Evolutionary conservation across 2,888 invertebrate species (phyloP), one percentile per base, ranked within the genome.

Genomic region (Lagria hirta): DNA sequence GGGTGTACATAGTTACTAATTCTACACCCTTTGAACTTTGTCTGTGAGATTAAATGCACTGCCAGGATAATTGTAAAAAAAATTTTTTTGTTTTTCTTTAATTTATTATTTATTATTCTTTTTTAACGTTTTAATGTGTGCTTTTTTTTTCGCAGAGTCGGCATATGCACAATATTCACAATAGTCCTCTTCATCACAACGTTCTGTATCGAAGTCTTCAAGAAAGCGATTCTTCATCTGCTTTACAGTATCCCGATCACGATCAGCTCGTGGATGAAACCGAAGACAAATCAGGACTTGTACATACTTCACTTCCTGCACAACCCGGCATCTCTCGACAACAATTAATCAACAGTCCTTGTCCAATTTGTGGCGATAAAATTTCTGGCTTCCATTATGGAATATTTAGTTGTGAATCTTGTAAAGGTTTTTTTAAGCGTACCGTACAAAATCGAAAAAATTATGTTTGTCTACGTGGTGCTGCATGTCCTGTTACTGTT

Each of bases 381-480:
- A 94, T 94, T 67, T 92, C 92, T 57, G 94, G 97, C 15, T 97
- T 96, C 74, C 97, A 97, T 73, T 97, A 97, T 72, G 97, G 97
- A 6, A 96, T 96, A 60, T 96, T 95, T 75, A 95, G 94, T 6
- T 97, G 97, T 74, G 97, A 97, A 69, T 93, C 93, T 11, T 97
- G 97, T 73, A 97, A 97, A 73, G 96, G 96, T 2, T 97, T 97
- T 76, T 97, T 97, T 76, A 97, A 97, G 73, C 79, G 97, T 48
- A 97, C 96, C 11, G 96, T 97, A n/a, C 97, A 97, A 75, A 97
- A 97, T 70, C 83, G 95, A 57, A 97, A 97, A 76, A 92, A 93
- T 70, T 97, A 96, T 73, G 90, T 93, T 64, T 97, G 97, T 68
- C 76, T 89, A 29, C 78, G 93, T 14, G 93, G 94, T 1, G 91